A percentile compares a stretch with the other conserved stretches of the same genome.
Conservation (phyloP, 2,888 invertebrate species). For the Nomada lathburiana region DNA sequence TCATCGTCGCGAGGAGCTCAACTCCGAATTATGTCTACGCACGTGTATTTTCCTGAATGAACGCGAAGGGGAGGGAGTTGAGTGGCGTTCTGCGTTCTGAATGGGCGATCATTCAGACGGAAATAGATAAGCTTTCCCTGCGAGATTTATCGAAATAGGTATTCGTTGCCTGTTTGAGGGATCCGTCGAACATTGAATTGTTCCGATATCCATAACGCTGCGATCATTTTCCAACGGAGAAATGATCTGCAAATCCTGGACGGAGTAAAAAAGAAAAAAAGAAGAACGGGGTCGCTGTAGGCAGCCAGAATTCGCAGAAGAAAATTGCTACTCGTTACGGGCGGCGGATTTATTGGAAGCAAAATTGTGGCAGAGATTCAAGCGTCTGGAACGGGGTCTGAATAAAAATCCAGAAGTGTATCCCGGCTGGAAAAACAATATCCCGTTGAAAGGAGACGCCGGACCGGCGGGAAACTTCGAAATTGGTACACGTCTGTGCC, state of each 20-base stretch:
- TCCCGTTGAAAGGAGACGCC: constrained; percentile 26
- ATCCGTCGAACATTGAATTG: no score
- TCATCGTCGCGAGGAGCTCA: background rate
- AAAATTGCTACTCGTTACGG: background rate
- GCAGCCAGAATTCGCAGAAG: background rate
- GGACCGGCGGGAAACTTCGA: constrained; percentile 62
- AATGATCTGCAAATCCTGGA: no score
- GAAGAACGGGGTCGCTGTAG: background rate
- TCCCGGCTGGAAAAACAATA: constrained; percentile 36
- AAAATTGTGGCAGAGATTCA: background rate
- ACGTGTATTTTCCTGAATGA: background rate
- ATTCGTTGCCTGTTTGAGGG: no score
- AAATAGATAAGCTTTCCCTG: no score
- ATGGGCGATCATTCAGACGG: no score
- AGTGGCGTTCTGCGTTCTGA: no score
- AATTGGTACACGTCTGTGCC: constrained; percentile 69
- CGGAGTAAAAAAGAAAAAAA: no score
- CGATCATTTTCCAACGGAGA: no score
- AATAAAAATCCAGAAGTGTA: background rate
- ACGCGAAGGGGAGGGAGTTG: no score
- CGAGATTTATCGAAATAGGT: no score
- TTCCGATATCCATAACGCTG: no score
- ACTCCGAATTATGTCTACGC: no score
- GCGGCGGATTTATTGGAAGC: background rate
- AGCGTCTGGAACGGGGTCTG: background rate